Conservation (phyloP, 2,888 invertebrate species). For the Anorthoa munda region DNA sequence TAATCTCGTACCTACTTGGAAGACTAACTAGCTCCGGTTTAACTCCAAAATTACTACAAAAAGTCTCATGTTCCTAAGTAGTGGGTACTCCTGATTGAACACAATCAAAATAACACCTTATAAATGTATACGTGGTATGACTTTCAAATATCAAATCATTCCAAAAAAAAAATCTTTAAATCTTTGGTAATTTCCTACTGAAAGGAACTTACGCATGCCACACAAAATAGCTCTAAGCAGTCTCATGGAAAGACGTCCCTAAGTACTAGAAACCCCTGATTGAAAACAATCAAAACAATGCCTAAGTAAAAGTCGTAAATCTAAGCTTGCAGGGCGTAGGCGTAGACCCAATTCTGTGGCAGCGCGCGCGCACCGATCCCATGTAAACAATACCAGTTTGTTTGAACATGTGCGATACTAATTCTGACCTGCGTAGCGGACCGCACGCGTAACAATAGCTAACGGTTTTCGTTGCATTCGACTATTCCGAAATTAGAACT, state of each 20-base stretch:
- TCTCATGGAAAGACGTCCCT: neutral
- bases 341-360: conserved; percentile 69
- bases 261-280: neutral
- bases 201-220: neutral
- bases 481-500: conserved; percentile 81
- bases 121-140: conserved; percentile 38
- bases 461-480: conserved; percentile 86
- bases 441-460: conserved; percentile 87
- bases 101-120: conserved; percentile 36
- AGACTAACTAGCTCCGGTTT: neutral
- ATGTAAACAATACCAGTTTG: conserved; percentile 88
- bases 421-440: conserved; percentile 86
- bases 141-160: conserved; percentile 3
- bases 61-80: neutral
- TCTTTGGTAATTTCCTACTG: neutral
- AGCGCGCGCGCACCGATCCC: conserved; percentile 70
- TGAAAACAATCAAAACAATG: conserved; percentile 36
- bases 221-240: neutral
- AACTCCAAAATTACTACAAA: conserved; percentile 1
- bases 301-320: conserved; percentile 57
- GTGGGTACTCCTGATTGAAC: conserved; percentile 1
- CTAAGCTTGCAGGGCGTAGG: conserved; percentile 57
- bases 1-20: neutral
- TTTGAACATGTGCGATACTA: conserved; percentile 90
- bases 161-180: no score